These are phyloP conservation scores for Lucinisca nassula DNA, from an alignment of 2,888 invertebrate genomes.

Conservation along the genomic window DNA sequence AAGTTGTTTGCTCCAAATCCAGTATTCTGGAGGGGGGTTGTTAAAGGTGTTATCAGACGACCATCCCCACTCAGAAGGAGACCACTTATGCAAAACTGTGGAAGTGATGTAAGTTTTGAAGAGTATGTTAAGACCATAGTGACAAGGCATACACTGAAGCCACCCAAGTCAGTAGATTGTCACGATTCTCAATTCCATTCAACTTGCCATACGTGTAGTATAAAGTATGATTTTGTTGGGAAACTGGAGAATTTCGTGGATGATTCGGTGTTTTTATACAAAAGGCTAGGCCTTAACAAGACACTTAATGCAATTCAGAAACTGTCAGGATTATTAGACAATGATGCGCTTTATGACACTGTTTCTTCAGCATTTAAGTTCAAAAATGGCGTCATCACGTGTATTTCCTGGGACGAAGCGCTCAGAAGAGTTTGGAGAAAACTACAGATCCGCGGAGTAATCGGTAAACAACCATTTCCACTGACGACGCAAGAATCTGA, in stretches of 20 bases:
- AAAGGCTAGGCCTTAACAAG: slow-evolving; percentile 38
- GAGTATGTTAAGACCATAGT: slow-evolving; percentile 73
- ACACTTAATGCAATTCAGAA: slow-evolving; percentile 17
- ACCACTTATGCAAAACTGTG: slow-evolving; percentile 44
- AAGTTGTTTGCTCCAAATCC: slow-evolving; percentile 77
- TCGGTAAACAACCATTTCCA: slow-evolving; percentile 59
- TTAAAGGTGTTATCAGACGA: slow-evolving; percentile 30
- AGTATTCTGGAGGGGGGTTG: slow-evolving; percentile 53
- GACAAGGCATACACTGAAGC: slow-evolving; percentile 35
- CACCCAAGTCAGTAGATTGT: slow-evolving; percentile 46
- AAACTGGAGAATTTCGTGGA: slow-evolving; percentile 72
- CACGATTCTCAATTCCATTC: slow-evolving; percentile 71
- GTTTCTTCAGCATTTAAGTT: slow-evolving; percentile 53
- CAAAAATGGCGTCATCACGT: slow-evolving; percentile 35
- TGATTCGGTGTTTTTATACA: slow-evolving; percentile 57
- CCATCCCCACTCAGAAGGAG: slow-evolving; percentile 14
- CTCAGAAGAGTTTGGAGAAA: slow-evolving; percentile 64
- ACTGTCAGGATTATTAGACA: slow-evolving; percentile 44
- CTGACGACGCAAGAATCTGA: slow-evolving; percentile 38
- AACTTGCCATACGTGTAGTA: slow-evolving; percentile 68
- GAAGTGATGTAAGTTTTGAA: slow-evolving; percentile 72
- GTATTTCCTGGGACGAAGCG: slow-evolving; percentile 58
- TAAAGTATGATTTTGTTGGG: slow-evolving; percentile 71
- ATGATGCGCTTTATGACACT: slow-evolving; percentile 61
- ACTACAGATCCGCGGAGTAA: slow-evolving; percentile 64